These are phyloP conservation scores for Dryobates pubescens DNA, from an alignment of 2,797 vertebrate genomes.

Conservation along the genomic window DNA sequence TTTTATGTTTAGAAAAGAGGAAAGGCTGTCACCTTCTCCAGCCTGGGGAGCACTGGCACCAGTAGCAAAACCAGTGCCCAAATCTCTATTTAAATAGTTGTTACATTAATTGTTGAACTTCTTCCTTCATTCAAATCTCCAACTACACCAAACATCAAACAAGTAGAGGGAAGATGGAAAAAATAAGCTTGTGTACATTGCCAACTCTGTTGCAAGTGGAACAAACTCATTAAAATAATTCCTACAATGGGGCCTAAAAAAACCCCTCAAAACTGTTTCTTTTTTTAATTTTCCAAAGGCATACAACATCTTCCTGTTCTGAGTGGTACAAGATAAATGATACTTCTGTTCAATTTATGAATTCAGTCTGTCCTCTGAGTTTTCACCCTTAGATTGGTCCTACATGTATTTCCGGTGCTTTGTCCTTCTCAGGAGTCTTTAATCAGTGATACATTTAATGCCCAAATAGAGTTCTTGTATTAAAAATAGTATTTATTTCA, in stretches of 20 bases:
- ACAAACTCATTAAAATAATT: constrained; percentile 19
- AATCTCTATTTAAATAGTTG: not conserved
- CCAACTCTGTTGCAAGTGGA: not conserved
- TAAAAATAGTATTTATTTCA: not conserved
- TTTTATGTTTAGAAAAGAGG: not conserved
- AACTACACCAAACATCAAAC: not conserved
- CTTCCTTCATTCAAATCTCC: not conserved
- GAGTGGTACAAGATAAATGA: not conserved
- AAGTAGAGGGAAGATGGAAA: not conserved
- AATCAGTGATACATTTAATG: not conserved
- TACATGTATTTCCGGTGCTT: not conserved
- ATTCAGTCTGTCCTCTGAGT: not conserved
- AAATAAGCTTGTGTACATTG: not conserved
- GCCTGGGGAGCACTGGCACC: not conserved
- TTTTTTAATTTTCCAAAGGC: not conserved
- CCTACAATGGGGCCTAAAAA: not conserved
- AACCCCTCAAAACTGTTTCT: not conserved
- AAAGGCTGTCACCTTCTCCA: not conserved
- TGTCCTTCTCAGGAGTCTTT: not conserved
- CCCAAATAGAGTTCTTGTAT: not conserved
- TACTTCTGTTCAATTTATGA: not conserved
- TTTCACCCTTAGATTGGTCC: not conserved
- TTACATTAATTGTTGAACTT: not conserved
- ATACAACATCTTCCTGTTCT: not conserved
- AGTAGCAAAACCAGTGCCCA: not conserved